Base-by-base conservation (phyloP, 2,888 invertebrate species). In the Branchellion lobata region DNA sequence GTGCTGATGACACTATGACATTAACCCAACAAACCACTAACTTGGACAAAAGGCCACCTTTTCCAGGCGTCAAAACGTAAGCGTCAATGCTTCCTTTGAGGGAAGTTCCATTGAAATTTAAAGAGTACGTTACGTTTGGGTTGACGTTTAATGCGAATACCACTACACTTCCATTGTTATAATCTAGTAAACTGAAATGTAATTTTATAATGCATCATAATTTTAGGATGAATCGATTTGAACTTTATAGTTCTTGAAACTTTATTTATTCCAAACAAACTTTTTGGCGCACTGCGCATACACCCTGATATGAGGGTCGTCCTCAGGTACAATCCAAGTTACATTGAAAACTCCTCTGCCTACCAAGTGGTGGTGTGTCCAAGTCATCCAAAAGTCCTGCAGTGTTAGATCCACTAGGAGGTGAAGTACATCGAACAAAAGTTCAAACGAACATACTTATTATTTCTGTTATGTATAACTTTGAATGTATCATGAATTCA, bases 311-410 rank as follows among this genome's bases (percentile, higher is more conserved):
- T n/a, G 11, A 21, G 18, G n/a, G 29, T 18, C 18, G 3, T 33
- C 5, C 81, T 80, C 29, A 76, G 82, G 2, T 82, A 88, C n/a
- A 0, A 8, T 29, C 29, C 53, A 21, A 11, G 27, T 36, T 1
- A 69, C 83, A 33, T 81, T 78, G 1, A 93, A 86, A 0, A 93
- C 92, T 86, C 89, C 90, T 57, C 88, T 88, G 0, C 94, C 94
- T 82, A 94, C 93, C 29, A 94, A 88, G 83, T 90, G 91, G 87
- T 94, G 94, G 87, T 92, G 92, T 18, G 94, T 86, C 0, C 92
- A 88, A 0, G 93, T 92, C 85, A 93, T 91, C 91, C 93, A 94
- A 88, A 92, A 94, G 84, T 92, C 92, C 93, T 93, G 86, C 24
- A 87, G 88, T 40, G 18, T 61, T 27, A n/a, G 40, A n/a, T n/a